Evolutionary conservation across 2,797 vertebrate species (phyloP).

Genomic region (Channa striata): DNA sequence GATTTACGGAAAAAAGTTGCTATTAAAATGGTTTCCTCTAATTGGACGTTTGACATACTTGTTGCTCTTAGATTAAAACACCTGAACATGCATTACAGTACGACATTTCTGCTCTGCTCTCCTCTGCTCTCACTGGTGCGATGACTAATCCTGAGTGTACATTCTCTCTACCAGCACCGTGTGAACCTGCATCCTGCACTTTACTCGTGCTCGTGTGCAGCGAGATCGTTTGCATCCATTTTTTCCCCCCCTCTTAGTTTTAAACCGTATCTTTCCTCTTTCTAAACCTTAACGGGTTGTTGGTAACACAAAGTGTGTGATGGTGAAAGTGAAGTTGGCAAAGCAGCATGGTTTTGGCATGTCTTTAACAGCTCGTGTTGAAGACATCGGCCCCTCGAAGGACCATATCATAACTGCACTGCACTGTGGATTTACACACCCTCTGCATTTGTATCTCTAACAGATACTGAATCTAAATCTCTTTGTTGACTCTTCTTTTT

Average conservation of each 20-base stretch:
- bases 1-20: too few relatives aligned
- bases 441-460: slow-evolving; percentile 54
- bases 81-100: too few relatives aligned
- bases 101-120: neutral
- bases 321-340: slow-evolving; percentile 27
- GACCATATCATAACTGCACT: slow-evolving; percentile 50
- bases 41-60: neutral
- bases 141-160: slow-evolving; percentile 49
- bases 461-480: neutral
- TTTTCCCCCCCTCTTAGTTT: slow-evolving; percentile 1
- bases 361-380: slow-evolving; percentile 56
- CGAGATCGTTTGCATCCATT: slow-evolving; percentile 5
- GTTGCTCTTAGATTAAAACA: too few relatives aligned
- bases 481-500: slow-evolving; percentile 9
- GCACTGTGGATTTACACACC: slow-evolving; percentile 53
- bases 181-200: slow-evolving; percentile 55
- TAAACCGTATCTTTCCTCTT: neutral
- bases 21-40: too few relatives aligned
- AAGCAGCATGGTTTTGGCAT: slow-evolving; percentile 55
- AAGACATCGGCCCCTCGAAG: slow-evolving; percentile 64
- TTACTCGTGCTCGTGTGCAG: slow-evolving; percentile 20
- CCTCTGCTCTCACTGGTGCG: neutral
- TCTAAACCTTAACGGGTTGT: neutral
- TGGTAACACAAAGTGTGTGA: neutral
- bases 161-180: slow-evolving; percentile 43